These are phyloP conservation scores for Hyposoter didymator DNA, from an alignment of 2,888 invertebrate genomes.

Conservation along the genomic window DNA sequence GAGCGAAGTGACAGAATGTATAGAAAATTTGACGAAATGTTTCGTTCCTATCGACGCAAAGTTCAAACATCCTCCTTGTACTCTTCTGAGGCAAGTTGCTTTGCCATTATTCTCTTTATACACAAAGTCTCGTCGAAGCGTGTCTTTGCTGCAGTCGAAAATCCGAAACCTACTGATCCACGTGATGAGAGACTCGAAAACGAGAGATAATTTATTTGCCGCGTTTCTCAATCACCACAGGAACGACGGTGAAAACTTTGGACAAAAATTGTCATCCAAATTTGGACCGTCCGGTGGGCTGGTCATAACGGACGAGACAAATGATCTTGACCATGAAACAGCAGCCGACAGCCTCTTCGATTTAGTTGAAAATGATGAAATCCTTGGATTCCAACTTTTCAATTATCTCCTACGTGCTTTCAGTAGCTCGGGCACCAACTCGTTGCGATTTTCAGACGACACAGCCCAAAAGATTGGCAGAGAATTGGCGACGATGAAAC, in stretches of 20 bases:
- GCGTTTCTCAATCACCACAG: constrained; percentile 74
- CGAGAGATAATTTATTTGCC: constrained; percentile 73
- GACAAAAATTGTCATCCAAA: constrained; percentile 73
- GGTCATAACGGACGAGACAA: constrained; percentile 74
- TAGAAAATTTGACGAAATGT: constrained; percentile 81
- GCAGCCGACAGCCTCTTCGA: constrained; percentile 80
- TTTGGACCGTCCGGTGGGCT: constrained; percentile 78
- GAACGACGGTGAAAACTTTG: constrained; percentile 73
- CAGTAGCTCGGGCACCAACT: constrained; percentile 49
- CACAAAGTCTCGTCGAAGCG: constrained; percentile 73
- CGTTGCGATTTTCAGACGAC: constrained; percentile 65
- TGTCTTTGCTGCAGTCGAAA: constrained; percentile 73
- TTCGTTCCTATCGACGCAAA: constrained; percentile 79
- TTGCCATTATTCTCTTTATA: constrained; percentile 80
- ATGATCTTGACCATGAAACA: constrained; percentile 75
- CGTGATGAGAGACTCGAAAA: constrained; percentile 72
- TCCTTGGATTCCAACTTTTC: constrained; percentile 81
- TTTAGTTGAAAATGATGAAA: constrained; percentile 77
- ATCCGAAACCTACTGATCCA: constrained; percentile 74
- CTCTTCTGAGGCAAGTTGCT: constrained; percentile 75
- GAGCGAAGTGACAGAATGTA: constrained; percentile 78
- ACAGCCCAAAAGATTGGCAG: constrained; percentile 75
- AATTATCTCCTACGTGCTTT: constrained; percentile 81
- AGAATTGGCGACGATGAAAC: constrained; percentile 78
- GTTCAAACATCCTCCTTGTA: constrained; percentile 79